phyloP scores from a whole-genome alignment of 2,888 invertebrate genomes.

The Drosophila multiciliata region DNA sequence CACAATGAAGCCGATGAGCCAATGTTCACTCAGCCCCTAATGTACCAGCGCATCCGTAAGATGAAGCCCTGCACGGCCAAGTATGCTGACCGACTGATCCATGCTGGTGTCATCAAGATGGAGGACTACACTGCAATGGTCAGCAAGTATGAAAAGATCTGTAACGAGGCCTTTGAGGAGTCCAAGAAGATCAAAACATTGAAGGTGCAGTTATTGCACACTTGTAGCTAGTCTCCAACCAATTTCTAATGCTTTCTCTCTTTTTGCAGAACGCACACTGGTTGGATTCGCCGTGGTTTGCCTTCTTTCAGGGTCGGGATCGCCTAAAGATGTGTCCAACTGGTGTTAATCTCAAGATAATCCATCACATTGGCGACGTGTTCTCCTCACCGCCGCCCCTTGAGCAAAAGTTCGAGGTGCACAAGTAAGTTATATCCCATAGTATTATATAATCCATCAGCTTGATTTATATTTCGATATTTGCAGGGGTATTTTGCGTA shows the following conservation, averaged over 20 bases:
- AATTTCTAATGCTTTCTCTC: neutral
- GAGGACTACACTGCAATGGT: slow-evolving; percentile 87
- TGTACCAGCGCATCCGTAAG: slow-evolving; percentile 93
- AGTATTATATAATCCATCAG: neutral
- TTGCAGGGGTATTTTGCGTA: slow-evolving; percentile 90
- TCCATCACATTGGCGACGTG: slow-evolving; percentile 87
- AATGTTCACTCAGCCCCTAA: slow-evolving; percentile 96
- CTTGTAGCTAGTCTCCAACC: no score
- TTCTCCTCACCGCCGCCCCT: slow-evolving; percentile 87
- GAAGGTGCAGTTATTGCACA: slow-evolving; percentile 77
- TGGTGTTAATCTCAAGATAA: slow-evolving; percentile 87
- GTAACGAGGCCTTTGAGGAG: slow-evolving; percentile 88
- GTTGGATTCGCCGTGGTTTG: slow-evolving; percentile 91
- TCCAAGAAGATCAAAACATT: slow-evolving; percentile 88
- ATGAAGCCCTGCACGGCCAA: slow-evolving; percentile 87
- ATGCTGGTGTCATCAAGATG: slow-evolving; percentile 89
- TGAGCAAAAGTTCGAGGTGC: slow-evolving; percentile 87
- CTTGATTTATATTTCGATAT: slow-evolving; percentile 65
- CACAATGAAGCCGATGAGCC: slow-evolving; percentile 98
- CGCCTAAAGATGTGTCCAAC: slow-evolving; percentile 87
- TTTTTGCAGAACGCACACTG: slow-evolving; percentile 86
- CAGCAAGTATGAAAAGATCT: slow-evolving; percentile 82
- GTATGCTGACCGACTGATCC: slow-evolving; percentile 89
- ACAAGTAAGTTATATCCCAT: slow-evolving; percentile 82
- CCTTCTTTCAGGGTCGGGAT: slow-evolving; percentile 87